phyloP scores from a whole-genome alignment of 2,888 invertebrate genomes.

The Ceriagrion tenellum region DNA sequence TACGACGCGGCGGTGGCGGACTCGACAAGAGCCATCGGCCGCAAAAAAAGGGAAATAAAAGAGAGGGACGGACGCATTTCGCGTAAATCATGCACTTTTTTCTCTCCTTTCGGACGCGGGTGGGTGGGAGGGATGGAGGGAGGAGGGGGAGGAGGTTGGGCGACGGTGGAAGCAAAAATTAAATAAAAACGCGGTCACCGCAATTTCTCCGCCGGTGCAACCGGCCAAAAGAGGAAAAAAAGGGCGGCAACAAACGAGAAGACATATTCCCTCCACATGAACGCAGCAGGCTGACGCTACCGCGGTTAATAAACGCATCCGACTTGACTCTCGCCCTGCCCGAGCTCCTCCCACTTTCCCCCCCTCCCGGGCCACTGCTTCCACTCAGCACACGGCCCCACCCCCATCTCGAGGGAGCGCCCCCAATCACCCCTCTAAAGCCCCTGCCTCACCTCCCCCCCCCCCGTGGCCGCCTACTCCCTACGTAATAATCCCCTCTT shows the following conservation, averaged over 20 bases:
- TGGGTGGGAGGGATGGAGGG: background rate
- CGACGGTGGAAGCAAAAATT: background rate
- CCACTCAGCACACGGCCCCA: background rate
- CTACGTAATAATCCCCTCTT: background rate
- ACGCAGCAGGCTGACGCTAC: background rate
- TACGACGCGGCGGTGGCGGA: background rate
- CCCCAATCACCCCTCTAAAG: too few species aligned
- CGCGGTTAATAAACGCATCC: constrained; percentile 21
- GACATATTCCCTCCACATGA: background rate
- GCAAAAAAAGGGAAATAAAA: background rate
- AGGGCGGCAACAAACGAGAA: background rate
- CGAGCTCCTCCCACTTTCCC: background rate
- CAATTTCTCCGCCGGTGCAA: background rate
- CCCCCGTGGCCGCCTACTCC: background rate
- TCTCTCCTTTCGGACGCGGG: background rate
- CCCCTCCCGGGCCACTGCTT: background rate
- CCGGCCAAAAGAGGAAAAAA: background rate
- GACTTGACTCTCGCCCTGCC: background rate
- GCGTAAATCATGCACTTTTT: constrained; percentile 21
- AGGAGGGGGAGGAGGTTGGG: background rate
- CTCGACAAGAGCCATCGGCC: background rate
- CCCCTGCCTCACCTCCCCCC: background rate
- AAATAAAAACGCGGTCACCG: constrained; percentile 4
- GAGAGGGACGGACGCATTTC: background rate
- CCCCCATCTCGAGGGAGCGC: too few species aligned